Base-by-base conservation (phyloP, 2,888 invertebrate genomes). In the Epiblema foenella region DNA sequence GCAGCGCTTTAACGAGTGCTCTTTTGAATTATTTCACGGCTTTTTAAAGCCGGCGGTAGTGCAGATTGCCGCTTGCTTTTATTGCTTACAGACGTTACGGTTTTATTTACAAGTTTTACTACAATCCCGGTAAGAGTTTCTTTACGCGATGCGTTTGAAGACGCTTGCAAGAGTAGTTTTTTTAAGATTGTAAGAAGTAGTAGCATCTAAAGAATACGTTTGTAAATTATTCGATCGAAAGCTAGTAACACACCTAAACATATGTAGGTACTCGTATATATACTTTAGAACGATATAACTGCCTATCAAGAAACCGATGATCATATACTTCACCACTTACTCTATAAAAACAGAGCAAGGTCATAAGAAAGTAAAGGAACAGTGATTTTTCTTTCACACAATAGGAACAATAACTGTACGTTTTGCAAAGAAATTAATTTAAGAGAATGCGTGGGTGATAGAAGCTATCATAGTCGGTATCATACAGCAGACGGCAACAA, bases 21-120 rank as follows among this genome's bases (percentile, higher is more conserved):
- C 86, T 86, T 89, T 87, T 90, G 87, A 89, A 91, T 92, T 89
- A 91, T 91, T 91, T 90, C 88, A 87, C 84, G 84, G 85, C 85
- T 85, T 87, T 88, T 90, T 85, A 88, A 84, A 84, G 83, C 79
- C 76, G 78, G 79, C 77, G 77, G 77, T 73, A 81, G 81, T 84
- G 84, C 81, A 87, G 89, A 88, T 89, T 90, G 87, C 83, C 79
- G 82, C 77, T 82, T 80, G 68, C 76, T 77, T 88, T 89, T 87
- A 87, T 83, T 80, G 80, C 81, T 81, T 84, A 81, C 82, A 81
- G 71, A 71, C 71, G 71, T 71, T 71, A 67, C 60, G 51, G 71
- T 66, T 71, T 71, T 71, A 71, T 71, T 66, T 62, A 70, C 70
- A 71, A 67, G 67, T 71, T 71, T 71, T 71, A 67, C 56, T 62